Evolutionary conservation across 2,113 vertebrate species (phyloP), one percentile per base, ranked within the genome.

Genomic region (Macquaria ambigua): DNA sequence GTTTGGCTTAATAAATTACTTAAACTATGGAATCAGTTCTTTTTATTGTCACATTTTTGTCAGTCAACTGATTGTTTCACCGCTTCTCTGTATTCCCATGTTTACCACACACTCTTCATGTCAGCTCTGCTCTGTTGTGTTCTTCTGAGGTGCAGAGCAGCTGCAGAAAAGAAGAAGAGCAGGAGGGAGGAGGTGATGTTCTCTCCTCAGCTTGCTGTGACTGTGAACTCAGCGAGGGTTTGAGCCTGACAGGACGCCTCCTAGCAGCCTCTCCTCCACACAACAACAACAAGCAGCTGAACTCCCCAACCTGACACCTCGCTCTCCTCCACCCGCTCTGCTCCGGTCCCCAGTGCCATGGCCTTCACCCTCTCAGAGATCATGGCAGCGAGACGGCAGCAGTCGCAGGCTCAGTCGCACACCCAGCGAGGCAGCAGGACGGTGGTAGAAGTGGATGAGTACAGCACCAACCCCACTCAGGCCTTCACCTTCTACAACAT

Each of bases 401-500:
- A 97, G 83, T 85, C 90, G 0, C 94, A 95, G 90, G 87, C 87
- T 64, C 93, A 94, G 92, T 70, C 88, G 0, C 96, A 97, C 52
- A 87, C 95, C 70, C 95, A 97, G 87, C 89, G 98, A 75, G 95
- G 96, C 79, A 91, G 94, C 91, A 91, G 97, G 83, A 94, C 96
- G 6, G 89, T 96, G 34, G 95, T 99, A 46, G 98, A 99, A 87
- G 98, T 99, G 93, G 98, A 99, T 15, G 98, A 99, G 87, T 99
- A 99, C 94, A 99, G 98, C 94, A 94, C 97, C 90, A 99, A 99
- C 94, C 98, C 98, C 77, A 99, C 98, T 0, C 98, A 99, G 95
- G 98, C 98, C 68, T 99, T 99, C 94, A 99, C 98, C 71, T 99
- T 99, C 96, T 99, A 99, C 97, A 99, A 99, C 93, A 99, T 99